Base-by-base conservation (phyloP, 2,113 vertebrate species). In the Hippocampus guttulatus region DNA sequence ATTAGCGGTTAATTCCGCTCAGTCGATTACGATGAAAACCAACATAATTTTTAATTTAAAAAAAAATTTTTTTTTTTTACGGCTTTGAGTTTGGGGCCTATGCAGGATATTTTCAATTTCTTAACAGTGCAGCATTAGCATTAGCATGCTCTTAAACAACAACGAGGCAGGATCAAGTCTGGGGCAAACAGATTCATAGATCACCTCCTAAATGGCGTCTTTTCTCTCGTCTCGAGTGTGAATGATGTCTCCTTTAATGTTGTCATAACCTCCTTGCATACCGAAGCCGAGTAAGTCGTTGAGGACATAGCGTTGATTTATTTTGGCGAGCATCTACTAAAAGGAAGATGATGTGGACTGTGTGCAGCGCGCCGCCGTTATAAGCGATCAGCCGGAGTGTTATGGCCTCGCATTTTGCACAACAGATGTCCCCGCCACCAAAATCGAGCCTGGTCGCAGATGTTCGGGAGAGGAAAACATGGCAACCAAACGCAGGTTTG, bases 381-480 rank as follows among this genome's bases (percentile, higher is more conserved):
- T 25, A 40, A 64, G 40, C 14, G 70, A 81, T 83, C 81, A 81
- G 79, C 71, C 25, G 62, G 73, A 81, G 62, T 43, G 41, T 85
- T 83, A 80, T 71, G 79, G 84, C 71, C 61, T 58, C 12, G n/a
- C 43, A 8, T 65, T 47, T 65, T 47, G 43, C 23, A 15, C 64
- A 82, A 77, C 87, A 86, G 74, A 86, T 88, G 85, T 79, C 77
- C 77, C 68, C 65, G 5, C 33, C 33, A 38, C 33, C 33, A 38
- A 38, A 38, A 75, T 77, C 70, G 78, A 80, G 76, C 72, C 74
- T 87, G 75, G 82, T 87, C 78, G 52, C 87, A 85, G 84, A 84
- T 88, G 84, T 85, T 80, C 77, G 40, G 67, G 76, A 82, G 76
- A 38, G 84, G 74, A 77, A 71, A 88, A 88, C 75, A 75, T 72